Evolutionary conservation across 2,888 invertebrate species (phyloP), one percentile per base, ranked within the genome.

Genomic region (Serrognathus titanus): DNA sequence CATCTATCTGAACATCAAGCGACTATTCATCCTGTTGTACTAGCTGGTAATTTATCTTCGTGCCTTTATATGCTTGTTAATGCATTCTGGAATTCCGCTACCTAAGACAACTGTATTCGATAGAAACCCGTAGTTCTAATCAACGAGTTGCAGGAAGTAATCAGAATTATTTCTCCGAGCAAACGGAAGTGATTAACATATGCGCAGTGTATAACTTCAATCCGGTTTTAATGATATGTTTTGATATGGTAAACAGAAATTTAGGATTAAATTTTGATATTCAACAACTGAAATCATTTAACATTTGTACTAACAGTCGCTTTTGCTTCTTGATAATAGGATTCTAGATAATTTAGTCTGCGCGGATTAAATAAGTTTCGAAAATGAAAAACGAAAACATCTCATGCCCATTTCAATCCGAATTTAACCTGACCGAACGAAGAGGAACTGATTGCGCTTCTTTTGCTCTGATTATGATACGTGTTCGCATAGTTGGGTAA

Each of bases 1-100:
- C 58, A 54, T 61, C 63, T 63, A 63, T 61, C 59, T 58, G 60
- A 61, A 61, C 58, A 60, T 54, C 54, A 39, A 53, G 38, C 35
- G 12, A n/a, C 43, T 49, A 54, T 48, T 54, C 49, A 43, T 41
- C 31, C 48, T 11, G 13, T 38, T 48, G 37, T 48, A 37, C 39
- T 16, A 49, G 49, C 48, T 54, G 24, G 49, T 20, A 48, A 54
- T 54, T 54, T 54, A 54, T 54, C 54, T 54, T 49, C 20, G 6
- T 37, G 43, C 49, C 41, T 54, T 43, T 49, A 49, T 49, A 43
- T 49, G 49, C 20, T 54, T 49, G 49, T 54, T 54, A 54, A 54
- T 43, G 49, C 39, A 40, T 46, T 40, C 12, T 38, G 35, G 39
- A 53, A 48, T 53, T 12, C 41, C 53, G 40, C 35, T 35, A 24